These are phyloP conservation scores for Drosophila nigritarsus DNA, from an alignment of 2,888 invertebrate species.

Conservation along the genomic window DNA sequence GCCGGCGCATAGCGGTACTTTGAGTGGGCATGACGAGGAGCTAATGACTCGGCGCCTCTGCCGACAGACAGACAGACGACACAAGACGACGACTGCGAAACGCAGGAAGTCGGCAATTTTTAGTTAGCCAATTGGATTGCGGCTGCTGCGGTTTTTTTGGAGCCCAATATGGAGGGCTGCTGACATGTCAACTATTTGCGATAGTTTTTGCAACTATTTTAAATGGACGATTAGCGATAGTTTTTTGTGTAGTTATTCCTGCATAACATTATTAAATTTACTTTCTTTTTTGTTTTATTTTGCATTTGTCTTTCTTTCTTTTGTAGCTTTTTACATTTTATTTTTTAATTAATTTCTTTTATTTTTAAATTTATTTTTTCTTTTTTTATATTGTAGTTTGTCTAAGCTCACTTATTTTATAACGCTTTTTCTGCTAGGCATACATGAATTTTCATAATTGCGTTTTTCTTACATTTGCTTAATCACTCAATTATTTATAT, in stretches of 20 bases:
- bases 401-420: neutral
- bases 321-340: neutral
- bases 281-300: neutral
- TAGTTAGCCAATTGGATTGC: slow-evolving; percentile 41
- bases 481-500: slow-evolving; percentile 58
- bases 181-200: slow-evolving; percentile 17
- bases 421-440: neutral
- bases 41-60: slow-evolving; percentile 61
- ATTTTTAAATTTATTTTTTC: neutral
- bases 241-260: neutral
- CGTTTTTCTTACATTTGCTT: slow-evolving; percentile 55
- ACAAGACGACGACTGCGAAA: slow-evolving; percentile 22
- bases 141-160: slow-evolving; percentile 11
- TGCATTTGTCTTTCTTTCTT: neutral
- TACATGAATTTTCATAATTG: slow-evolving; percentile 5
- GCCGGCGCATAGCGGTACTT: slow-evolving; percentile 73
- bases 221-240: neutral
- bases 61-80: slow-evolving; percentile 27
- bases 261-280: neutral
- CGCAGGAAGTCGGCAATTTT: slow-evolving; percentile 75
- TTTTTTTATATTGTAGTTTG: neutral
- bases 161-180: slow-evolving; percentile 3
- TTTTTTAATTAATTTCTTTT: neutral
- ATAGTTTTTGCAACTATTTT: neutral
- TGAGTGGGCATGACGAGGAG: slow-evolving; percentile 71